Evolutionary conservation across 2,888 invertebrate species (phyloP).

Genomic region (Baronia brevicornis): DNA sequence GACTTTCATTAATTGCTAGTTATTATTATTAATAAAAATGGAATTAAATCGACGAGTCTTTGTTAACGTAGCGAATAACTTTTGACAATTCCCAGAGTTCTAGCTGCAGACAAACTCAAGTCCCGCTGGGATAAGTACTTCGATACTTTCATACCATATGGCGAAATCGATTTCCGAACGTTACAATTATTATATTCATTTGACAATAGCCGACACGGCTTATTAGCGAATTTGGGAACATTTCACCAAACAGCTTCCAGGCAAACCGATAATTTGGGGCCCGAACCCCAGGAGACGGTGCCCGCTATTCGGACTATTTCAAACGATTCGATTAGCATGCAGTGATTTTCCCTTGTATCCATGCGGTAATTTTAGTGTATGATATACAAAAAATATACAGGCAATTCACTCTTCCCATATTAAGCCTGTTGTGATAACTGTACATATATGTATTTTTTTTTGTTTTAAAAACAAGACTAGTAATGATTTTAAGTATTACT

Average conservation of each 20-base stretch:
- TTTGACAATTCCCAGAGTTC: constrained; percentile 2
- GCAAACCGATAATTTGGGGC: constrained; percentile 65
- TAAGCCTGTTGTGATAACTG: constrained; percentile 13
- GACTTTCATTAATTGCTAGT: no score
- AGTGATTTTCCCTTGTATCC: constrained; percentile 38
- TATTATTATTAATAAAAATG: no score
- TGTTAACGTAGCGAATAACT: background rate
- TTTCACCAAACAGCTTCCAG: constrained; percentile 57
- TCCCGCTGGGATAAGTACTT: constrained; percentile 28
- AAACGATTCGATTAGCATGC: constrained; percentile 49
- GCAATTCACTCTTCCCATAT: constrained; percentile 9
- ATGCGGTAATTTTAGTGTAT: constrained; percentile 15
- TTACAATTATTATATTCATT: constrained; percentile 36
- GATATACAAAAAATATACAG: constrained; percentile 2
- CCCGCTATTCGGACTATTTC: constrained; percentile 28
- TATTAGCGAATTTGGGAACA: constrained; percentile 62
- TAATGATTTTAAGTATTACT: background rate
- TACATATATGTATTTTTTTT: constrained; percentile 4
- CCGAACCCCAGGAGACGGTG: constrained; percentile 43
- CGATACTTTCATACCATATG: constrained; percentile 33
- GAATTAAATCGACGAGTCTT: no score
- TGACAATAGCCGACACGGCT: constrained; percentile 55
- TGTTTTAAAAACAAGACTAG: background rate
- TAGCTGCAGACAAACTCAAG: constrained; percentile 6
- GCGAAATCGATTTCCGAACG: constrained; percentile 37